phyloP scores from a whole-genome alignment of 2,113 vertebrate species.

The Leptodactylus fuscus region DNA sequence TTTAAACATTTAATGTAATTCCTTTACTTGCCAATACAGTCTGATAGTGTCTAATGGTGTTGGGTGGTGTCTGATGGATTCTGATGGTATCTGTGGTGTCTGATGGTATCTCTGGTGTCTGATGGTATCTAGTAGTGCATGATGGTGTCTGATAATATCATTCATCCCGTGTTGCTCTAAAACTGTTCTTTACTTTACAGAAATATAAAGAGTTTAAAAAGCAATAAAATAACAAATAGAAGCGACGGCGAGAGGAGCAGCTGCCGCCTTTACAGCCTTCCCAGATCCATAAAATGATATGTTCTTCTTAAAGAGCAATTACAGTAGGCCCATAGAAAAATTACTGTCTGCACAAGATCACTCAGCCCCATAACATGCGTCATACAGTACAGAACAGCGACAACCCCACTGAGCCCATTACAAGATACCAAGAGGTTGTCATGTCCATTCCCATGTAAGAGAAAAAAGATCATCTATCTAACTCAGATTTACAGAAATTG shows the following conservation, averaged over 20 bases:
- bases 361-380: too few species aligned
- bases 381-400: background rate
- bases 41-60: too few species aligned
- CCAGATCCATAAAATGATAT: background rate
- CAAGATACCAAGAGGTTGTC: background rate
- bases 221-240: conserved; percentile 24
- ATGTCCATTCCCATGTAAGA: too few species aligned
- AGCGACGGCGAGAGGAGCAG: background rate
- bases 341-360: too few species aligned
- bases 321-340: background rate
- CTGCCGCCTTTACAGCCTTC: background rate
- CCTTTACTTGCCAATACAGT: conserved; percentile 28
- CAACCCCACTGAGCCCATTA: background rate
- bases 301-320: background rate
- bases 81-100: too few species aligned
- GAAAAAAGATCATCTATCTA: too few species aligned
- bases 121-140: too few species aligned
- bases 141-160: too few species aligned
- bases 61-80: too few species aligned
- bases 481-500: too few species aligned
- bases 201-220: conserved; percentile 31
- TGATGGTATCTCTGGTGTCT: too few species aligned
- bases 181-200: background rate
- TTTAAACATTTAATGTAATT: conserved; percentile 27
- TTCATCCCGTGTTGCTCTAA: background rate